Percentiles rank a stretch among this genome's conserved stretches.
These are phyloP conservation scores for Ptychochromis oligacanthus DNA, from an alignment of 2,113 vertebrate genomes.

Conservation along the genomic window DNA sequence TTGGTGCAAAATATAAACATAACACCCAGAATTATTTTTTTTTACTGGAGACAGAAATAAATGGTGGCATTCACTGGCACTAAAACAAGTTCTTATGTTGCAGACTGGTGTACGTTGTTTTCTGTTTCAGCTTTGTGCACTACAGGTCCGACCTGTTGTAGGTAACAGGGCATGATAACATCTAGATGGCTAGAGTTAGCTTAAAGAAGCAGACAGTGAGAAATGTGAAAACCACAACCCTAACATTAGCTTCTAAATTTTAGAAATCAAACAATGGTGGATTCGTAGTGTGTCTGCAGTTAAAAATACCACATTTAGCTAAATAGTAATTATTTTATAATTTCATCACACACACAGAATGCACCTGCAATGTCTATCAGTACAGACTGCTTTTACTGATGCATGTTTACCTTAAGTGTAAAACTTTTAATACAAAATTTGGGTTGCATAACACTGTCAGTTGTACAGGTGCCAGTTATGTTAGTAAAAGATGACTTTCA, in stretches of 20 bases:
- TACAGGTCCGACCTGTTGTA: slow-evolving; percentile 52
- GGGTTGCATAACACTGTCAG: neutral
- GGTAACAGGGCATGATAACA: too few relatives aligned
- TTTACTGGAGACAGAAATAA: neutral
- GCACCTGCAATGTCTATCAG: neutral
- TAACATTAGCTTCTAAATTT: neutral
- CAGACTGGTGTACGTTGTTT: too few relatives aligned
- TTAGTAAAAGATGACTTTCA: neutral
- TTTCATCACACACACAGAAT: neutral
- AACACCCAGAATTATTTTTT: neutral
- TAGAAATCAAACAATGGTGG: neutral
- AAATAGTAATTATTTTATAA: neutral
- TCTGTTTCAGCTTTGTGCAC: too few relatives aligned
- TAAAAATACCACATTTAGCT: neutral
- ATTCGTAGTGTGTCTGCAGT: neutral
- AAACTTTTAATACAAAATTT: neutral
- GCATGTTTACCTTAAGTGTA: neutral
- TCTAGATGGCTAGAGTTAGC: too few relatives aligned
- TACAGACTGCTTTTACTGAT: neutral
- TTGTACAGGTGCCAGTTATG: neutral
- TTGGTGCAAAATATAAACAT: neutral
- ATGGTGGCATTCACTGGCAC: neutral
- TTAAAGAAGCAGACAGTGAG: neutral
- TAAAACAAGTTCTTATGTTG: neutral
- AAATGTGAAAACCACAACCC: neutral